These are phyloP conservation scores for Mayetiola destructor DNA, from an alignment of 2,888 invertebrate genomes.

Conservation along the genomic window DNA sequence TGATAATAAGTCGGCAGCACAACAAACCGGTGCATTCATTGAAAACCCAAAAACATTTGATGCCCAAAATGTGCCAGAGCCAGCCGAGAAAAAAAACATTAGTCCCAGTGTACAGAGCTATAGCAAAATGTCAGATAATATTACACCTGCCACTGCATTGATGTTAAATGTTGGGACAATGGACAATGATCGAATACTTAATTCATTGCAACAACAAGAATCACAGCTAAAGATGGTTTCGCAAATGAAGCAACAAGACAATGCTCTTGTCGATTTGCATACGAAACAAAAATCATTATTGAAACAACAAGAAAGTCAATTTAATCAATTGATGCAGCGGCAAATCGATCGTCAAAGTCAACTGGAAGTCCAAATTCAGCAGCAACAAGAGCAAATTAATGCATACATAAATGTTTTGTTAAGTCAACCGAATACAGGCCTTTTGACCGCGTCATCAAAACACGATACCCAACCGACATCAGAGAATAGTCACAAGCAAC, in stretches of 20 bases:
- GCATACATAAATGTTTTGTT: constrained; percentile 30
- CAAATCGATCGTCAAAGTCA: constrained; percentile 31
- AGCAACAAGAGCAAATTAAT: constrained; percentile 33
- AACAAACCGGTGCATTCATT: constrained; percentile 26
- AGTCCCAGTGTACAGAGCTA: constrained; percentile 23
- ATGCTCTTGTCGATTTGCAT: constrained; percentile 31
- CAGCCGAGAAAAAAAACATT: background rate
- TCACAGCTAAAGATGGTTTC: constrained; percentile 29
- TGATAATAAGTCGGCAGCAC: background rate
- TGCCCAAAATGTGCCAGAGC: background rate
- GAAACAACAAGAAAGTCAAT: constrained; percentile 29
- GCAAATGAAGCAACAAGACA: constrained; percentile 33
- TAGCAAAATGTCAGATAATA: constrained; percentile 23
- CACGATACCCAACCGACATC: constrained; percentile 9
- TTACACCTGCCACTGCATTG: constrained; percentile 15
- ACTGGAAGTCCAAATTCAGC: constrained; percentile 30
- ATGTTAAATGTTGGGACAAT: constrained; percentile 26
- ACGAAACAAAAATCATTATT: constrained; percentile 27
- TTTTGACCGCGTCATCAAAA: background rate
- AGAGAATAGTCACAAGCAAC: background rate
- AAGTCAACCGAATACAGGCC: constrained; percentile 24
- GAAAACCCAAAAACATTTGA: background rate
- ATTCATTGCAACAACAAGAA: constrained; percentile 31
- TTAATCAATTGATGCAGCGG: constrained; percentile 30
- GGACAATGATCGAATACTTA: constrained; percentile 27